phyloP scores from a whole-genome alignment of 1,140 invertebrate genomes.

The Monochamus saltuarius region DNA sequence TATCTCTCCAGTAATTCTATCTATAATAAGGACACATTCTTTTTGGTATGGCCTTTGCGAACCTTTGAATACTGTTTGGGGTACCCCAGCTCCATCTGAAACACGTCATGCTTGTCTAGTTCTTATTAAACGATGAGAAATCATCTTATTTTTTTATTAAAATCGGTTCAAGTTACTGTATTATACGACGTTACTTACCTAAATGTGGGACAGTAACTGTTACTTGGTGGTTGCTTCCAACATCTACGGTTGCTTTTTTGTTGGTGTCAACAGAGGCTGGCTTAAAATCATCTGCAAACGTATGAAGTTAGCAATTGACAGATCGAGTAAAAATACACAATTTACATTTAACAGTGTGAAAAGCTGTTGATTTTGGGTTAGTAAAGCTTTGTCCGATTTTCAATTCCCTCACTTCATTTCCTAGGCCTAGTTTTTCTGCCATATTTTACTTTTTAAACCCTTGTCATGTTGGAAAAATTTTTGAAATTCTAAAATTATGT shows the following conservation, averaged over 20 bases:
- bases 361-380: slow-evolving; percentile 68
- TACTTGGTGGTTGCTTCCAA: slow-evolving; percentile 83
- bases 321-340: slow-evolving; percentile 35
- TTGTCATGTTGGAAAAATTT: slow-evolving; percentile 14
- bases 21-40: slow-evolving; percentile 94
- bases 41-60: slow-evolving; percentile 84
- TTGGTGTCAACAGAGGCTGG: slow-evolving; percentile 92
- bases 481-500: neutral
- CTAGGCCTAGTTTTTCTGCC: slow-evolving; percentile 74
- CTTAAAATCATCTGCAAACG: slow-evolving; percentile 92
- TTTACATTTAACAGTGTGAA: slow-evolving; percentile 88
- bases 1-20: slow-evolving; percentile 87
- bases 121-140: neutral
- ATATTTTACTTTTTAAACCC: slow-evolving; percentile 51
- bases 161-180: too few species aligned
- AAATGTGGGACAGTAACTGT: slow-evolving; percentile 93
- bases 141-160: too few species aligned
- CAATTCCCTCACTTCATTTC: slow-evolving; percentile 74
- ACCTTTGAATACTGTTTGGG: slow-evolving; percentile 92
- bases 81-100: slow-evolving; percentile 77
- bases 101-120: slow-evolving; percentile 2
- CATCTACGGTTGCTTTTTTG: slow-evolving; percentile 86
- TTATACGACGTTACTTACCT: too few species aligned
- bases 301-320: neutral
- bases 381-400: slow-evolving; percentile 82